Evolutionary conservation across 2,797 vertebrate species (phyloP).

Genomic region (Brachyalestes nurse): DNA sequence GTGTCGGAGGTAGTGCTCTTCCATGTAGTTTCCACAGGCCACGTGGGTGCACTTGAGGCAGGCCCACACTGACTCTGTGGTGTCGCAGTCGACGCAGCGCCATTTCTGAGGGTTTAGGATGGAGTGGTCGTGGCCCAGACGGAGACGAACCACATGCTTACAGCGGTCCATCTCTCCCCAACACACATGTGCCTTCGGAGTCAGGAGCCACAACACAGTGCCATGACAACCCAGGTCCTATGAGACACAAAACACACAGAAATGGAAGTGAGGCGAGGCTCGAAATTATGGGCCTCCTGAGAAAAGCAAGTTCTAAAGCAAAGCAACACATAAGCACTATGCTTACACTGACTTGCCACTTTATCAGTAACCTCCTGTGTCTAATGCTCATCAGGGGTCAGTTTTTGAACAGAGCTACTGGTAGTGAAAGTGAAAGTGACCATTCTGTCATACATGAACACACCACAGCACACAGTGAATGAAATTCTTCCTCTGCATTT

Average conservation of each 20-base stretch:
- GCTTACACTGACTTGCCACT: too few species aligned
- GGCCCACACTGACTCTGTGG: constrained; percentile 95
- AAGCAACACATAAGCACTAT: too few species aligned
- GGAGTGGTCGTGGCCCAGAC: constrained; percentile 96
- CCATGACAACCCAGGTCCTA: constrained; percentile 74
- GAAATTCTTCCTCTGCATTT: too few species aligned
- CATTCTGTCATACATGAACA: too few species aligned
- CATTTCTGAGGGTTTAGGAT: constrained; percentile 99
- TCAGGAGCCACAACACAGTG: constrained; percentile 76
- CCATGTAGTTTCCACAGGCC: constrained; percentile 93
- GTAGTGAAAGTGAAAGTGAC: too few species aligned
- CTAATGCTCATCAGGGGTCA: neutral
- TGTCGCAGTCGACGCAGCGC: constrained; percentile 91
- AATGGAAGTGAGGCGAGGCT: neutral
- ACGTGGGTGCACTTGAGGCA: constrained; percentile 98
- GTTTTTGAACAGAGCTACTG: too few species aligned
- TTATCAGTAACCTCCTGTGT: too few species aligned
- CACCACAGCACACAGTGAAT: too few species aligned
- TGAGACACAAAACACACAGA: neutral
- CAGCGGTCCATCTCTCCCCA: constrained; percentile 95
- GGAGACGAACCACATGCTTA: constrained; percentile 96
- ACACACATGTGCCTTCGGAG: constrained; percentile 79
- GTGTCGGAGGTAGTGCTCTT: constrained; percentile 93
- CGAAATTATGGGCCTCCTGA: neutral
- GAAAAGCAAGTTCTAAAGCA: too few species aligned